These are phyloP conservation scores for Tringa solitaria DNA, from an alignment of 2,113 vertebrate species.

Conservation along the genomic window DNA sequence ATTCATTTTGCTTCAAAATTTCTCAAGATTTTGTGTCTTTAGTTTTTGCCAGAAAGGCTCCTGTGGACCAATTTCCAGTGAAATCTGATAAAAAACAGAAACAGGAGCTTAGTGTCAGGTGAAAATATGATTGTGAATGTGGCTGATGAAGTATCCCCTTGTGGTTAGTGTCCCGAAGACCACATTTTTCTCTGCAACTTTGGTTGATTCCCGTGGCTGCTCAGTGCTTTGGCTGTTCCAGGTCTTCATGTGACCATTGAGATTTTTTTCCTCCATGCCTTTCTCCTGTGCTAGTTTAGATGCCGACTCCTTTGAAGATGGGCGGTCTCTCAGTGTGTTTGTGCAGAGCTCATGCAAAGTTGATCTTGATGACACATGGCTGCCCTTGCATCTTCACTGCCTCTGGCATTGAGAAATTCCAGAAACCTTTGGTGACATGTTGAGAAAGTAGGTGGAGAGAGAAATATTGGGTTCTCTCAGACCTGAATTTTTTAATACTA, in stretches of 20 bases:
- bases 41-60: not conserved
- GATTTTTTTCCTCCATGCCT: not conserved
- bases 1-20: not conserved
- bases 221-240: not conserved
- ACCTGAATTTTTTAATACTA: not conserved
- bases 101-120: not conserved
- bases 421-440: not conserved
- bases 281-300: not conserved
- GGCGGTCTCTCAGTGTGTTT: not conserved
- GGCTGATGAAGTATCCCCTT: not conserved
- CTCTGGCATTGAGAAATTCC: not conserved
- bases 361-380: not conserved
- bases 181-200: not conserved
- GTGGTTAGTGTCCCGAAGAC: not conserved
- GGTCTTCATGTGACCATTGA: not conserved
- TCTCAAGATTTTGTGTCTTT: not conserved
- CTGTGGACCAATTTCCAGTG: not conserved
- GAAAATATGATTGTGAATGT: not conserved
- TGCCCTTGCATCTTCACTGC: not conserved
- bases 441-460: not conserved
- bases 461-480: not conserved
- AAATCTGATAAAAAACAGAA: not conserved
- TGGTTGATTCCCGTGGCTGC: not conserved
- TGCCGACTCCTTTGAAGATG: not conserved
- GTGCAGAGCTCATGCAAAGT: not conserved